Evolutionary conservation across 2,797 vertebrate species (phyloP).

Genomic region (Labroides dimidiatus): DNA sequence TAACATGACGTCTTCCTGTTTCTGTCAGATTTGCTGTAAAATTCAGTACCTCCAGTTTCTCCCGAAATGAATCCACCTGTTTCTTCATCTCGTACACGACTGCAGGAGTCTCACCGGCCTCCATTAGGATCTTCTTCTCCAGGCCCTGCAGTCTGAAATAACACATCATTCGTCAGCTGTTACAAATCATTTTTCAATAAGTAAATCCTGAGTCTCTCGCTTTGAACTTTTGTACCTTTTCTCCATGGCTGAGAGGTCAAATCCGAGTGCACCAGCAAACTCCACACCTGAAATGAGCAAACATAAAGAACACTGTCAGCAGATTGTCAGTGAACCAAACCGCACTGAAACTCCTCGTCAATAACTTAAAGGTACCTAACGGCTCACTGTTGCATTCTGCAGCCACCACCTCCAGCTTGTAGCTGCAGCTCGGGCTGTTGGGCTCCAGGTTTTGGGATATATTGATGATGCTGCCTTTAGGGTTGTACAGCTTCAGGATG

Average conservation of each 20-base stretch:
- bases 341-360: background rate
- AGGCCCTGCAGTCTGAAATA: constrained; percentile 80
- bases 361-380: constrained; percentile 73
- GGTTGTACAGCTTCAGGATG: constrained; percentile 87
- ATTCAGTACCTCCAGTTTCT: constrained; percentile 82
- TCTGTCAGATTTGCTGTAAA: background rate
- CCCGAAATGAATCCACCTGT: constrained; percentile 84
- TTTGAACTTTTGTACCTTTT: constrained; percentile 77
- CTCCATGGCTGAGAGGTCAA: constrained; percentile 85
- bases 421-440: constrained; percentile 75
- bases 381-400: constrained; percentile 83
- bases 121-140: constrained; percentile 83
- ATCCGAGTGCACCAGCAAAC: constrained; percentile 78
- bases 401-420: constrained; percentile 86
- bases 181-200: background rate
- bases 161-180: background rate
- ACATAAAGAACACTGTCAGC: background rate
- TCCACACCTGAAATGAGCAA: constrained; percentile 69
- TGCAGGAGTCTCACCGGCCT: constrained; percentile 78
- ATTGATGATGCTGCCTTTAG: constrained; percentile 86
- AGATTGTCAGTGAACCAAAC: background rate
- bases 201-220: background rate
- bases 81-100: constrained; percentile 85
- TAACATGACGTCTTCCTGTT: too few species aligned
- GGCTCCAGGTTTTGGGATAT: constrained; percentile 83